phyloP scores from a whole-genome alignment of 2,113 vertebrate species.

The Salminus brasiliensis region DNA sequence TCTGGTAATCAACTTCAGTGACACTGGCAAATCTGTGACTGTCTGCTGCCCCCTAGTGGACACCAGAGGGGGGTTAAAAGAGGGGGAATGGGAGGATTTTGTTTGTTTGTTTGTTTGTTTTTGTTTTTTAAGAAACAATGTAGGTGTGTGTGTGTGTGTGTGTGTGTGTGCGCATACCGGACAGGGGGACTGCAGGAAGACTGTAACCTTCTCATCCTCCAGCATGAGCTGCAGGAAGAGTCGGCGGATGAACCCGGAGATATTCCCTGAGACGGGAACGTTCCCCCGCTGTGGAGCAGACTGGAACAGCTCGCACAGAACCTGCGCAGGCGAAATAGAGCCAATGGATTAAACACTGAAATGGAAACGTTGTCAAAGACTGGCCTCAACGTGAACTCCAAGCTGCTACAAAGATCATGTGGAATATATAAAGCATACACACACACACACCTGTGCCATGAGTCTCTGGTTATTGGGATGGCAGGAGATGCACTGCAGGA shows the following conservation, averaged over 20 bases:
- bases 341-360: no score
- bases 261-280: slow-evolving; percentile 93
- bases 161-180: slow-evolving; percentile 78
- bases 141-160: background rate
- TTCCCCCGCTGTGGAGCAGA: slow-evolving; percentile 92
- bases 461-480: slow-evolving; percentile 97
- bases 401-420: no score
- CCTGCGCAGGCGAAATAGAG: no score
- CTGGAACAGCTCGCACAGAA: slow-evolving; percentile 98
- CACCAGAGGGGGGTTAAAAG: no score
- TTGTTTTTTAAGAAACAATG: no score
- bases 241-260: slow-evolving; percentile 96
- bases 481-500: slow-evolving; percentile 97
- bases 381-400: background rate
- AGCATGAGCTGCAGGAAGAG: slow-evolving; percentile 98
- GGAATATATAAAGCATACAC: no score
- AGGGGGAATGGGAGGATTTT: no score
- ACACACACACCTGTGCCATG: slow-evolving; percentile 87
- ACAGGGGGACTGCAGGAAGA: slow-evolving; percentile 98
- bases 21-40: background rate
- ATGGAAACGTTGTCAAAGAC: no score
- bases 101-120: no score
- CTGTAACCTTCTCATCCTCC: slow-evolving; percentile 98
- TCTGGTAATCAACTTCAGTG: no score
- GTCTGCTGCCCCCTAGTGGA: slow-evolving; percentile 25